Conservation (phyloP, 2,888 invertebrate genomes). For the Calephelis perditalis region DNA sequence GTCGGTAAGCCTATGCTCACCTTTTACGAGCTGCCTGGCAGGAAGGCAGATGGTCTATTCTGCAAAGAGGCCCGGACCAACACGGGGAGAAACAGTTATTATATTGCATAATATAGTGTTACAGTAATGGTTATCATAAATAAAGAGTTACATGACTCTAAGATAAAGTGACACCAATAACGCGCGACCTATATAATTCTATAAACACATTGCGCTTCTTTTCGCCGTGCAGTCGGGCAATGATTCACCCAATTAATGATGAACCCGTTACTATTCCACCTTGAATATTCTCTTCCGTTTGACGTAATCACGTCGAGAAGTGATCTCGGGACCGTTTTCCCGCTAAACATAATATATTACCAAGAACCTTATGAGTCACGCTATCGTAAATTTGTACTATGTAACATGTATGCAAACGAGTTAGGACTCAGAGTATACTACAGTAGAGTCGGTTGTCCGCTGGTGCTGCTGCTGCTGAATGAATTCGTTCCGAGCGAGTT, state of each 20-base stretch:
- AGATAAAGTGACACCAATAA: too few relatives aligned
- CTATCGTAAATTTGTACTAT: not conserved
- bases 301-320: not conserved
- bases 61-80: too few relatives aligned
- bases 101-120: too few relatives aligned
- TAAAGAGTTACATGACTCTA: too few relatives aligned
- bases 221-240: too few relatives aligned
- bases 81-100: too few relatives aligned
- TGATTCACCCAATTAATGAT: not conserved
- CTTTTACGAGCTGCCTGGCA: too few relatives aligned
- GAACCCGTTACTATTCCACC: not conserved
- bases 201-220: too few relatives aligned
- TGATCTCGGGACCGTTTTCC: slow-evolving; percentile 1
- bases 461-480: not conserved
- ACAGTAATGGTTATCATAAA: too few relatives aligned
- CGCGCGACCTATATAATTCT: too few relatives aligned
- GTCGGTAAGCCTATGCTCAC: too few relatives aligned
- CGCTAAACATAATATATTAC: slow-evolving; percentile 9
- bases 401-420: not conserved
- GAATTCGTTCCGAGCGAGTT: not conserved
- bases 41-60: too few relatives aligned
- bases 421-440: not conserved
- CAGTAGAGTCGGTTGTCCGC: not conserved
- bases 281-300: slow-evolving; percentile 6
- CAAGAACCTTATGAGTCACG: slow-evolving; percentile 4